Evolutionary conservation across 1,140 invertebrate genomes (phyloP).

Genomic region (Hypsibius dujardini): DNA sequence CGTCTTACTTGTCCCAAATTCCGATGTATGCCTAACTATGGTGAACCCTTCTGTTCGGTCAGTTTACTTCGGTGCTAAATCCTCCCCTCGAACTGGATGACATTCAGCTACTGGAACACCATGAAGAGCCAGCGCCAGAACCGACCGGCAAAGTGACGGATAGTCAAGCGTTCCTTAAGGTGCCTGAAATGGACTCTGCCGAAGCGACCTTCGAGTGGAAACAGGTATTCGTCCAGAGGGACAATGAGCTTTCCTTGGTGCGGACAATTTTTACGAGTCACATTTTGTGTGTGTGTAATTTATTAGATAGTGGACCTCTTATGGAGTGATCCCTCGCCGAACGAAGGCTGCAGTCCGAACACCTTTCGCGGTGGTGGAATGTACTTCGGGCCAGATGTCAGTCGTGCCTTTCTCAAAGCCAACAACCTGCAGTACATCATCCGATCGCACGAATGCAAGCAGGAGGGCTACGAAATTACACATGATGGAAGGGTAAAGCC

Average conservation of each 20-base stretch:
- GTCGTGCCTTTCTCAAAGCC: slow-evolving; percentile 50
- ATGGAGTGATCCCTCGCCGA: slow-evolving; percentile 69
- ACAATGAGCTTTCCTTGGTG: background rate
- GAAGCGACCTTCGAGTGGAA: slow-evolving; percentile 16
- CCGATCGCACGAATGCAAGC: slow-evolving; percentile 77
- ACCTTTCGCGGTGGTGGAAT: slow-evolving; percentile 66
- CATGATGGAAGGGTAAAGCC: slow-evolving; percentile 53
- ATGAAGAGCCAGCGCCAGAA: no score
- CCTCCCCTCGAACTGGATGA: background rate
- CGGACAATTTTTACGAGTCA: slow-evolving; percentile 16
- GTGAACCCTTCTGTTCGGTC: background rate
- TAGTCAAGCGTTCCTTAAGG: background rate
- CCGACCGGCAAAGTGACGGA: background rate
- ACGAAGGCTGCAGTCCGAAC: slow-evolving; percentile 51
- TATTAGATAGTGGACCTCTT: slow-evolving; percentile 64
- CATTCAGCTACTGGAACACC: background rate
- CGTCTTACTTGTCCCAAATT: no score
- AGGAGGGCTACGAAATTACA: slow-evolving; percentile 65
- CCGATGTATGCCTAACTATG: no score
- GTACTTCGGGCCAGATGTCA: slow-evolving; percentile 75
- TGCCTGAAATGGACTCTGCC: background rate
- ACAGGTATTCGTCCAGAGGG: slow-evolving; percentile 2
- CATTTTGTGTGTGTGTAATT: slow-evolving; percentile 18
- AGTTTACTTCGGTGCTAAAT: slow-evolving; percentile 6
- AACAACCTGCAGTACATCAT: slow-evolving; percentile 57